Evolutionary conservation across 2,888 invertebrate species (phyloP).

Genomic region (Seladonia tumulorum): DNA sequence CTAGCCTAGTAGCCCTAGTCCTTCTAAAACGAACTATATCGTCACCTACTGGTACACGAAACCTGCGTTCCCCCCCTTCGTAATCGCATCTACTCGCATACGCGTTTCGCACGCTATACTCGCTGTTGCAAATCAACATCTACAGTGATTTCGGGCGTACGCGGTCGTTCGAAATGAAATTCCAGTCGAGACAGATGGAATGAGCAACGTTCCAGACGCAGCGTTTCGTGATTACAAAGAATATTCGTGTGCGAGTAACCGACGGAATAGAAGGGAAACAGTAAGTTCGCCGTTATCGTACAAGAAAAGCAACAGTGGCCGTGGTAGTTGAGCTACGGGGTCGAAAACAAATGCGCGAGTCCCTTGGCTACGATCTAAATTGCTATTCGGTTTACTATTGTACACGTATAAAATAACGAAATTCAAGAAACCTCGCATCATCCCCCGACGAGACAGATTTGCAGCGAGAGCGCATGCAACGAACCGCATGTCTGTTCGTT

Average conservation of each 20-base stretch:
- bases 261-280: constrained; percentile 5
- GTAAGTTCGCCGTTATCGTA: not conserved
- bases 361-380: constrained; percentile 15
- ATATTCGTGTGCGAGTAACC: not conserved
- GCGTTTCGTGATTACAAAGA: not conserved
- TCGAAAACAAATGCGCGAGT: constrained; percentile 12
- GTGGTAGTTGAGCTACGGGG: constrained; percentile 22
- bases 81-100: not conserved
- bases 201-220: not conserved
- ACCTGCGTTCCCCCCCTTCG: constrained; percentile 3
- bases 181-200: not conserved
- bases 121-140: not conserved
- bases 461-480: not conserved
- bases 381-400: constrained; percentile 8
- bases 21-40: constrained; percentile 26
- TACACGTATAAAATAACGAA: constrained; percentile 4
- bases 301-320: constrained; percentile 18
- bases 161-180: not conserved
- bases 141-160: not conserved
- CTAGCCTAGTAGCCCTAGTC: constrained; percentile 14
- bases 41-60: constrained; percentile 11
- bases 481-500: constrained; percentile 3
- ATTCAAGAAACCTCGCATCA: not conserved
- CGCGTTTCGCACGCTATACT: constrained; percentile 14
- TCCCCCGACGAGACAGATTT: not conserved